Percentiles rank a stretch among this genome's conserved stretches.
phyloP scores from a whole-genome alignment of 23 tunicate species.

The Ciona savignyi region DNA sequence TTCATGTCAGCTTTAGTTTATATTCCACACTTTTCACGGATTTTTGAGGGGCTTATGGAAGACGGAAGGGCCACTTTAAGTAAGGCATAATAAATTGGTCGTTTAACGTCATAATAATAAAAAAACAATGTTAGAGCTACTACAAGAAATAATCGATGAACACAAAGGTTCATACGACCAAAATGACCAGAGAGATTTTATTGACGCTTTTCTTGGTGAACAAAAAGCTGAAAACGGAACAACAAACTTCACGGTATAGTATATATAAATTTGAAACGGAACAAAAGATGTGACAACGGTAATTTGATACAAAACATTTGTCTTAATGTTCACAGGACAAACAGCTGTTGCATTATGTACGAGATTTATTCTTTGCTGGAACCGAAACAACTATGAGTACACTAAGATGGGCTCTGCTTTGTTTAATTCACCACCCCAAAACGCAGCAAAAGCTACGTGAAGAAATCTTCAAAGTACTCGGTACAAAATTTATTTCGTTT shows the following conservation, averaged over 20 bases:
- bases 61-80: background rate
- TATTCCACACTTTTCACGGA: too few species aligned
- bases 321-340: too few species aligned
- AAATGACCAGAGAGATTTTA: background rate
- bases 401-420: constrained; percentile 3
- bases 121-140: too few species aligned
- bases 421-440: background rate
- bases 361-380: background rate
- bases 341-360: background rate
- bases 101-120: too few species aligned
- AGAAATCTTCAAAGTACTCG: background rate
- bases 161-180: background rate
- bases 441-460: background rate
- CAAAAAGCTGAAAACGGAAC: too few species aligned
- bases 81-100: too few species aligned
- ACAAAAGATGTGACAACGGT: background rate
- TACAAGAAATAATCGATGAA: background rate
- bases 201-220: background rate
- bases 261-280: too few species aligned
- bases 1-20: constrained; percentile 1
- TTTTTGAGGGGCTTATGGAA: background rate
- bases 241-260: background rate
- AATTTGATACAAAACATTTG: background rate
- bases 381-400: constrained; percentile 4
- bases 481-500: too few species aligned